Evolutionary conservation across 2,797 vertebrate genomes (phyloP).

Genomic region (Picus viridis): DNA sequence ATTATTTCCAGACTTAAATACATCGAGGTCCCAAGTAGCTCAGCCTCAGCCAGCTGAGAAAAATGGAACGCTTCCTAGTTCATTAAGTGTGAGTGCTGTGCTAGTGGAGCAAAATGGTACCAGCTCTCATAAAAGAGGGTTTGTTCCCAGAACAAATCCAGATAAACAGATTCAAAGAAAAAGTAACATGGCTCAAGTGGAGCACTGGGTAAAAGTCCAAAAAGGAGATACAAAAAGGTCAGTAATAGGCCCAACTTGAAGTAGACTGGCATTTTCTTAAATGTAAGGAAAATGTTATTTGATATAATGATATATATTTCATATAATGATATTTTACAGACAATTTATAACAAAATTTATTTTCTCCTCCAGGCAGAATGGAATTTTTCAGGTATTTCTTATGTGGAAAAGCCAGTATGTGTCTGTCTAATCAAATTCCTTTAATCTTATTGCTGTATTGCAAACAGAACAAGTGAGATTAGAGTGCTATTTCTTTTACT

Average conservation of each 20-base stretch:
- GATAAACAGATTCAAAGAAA: conserved; percentile 92
- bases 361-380: neutral
- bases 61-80: conserved; percentile 81
- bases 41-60: conserved; percentile 81
- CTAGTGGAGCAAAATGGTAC: conserved; percentile 90
- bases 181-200: conserved; percentile 90
- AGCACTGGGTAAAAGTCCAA: conserved; percentile 95
- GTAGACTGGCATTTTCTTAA: neutral
- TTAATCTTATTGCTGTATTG: neutral
- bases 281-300: neutral
- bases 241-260: conserved; percentile 34
- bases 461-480: neutral
- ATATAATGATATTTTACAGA: neutral
- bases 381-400: neutral
- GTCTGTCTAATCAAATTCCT: neutral
- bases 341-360: neutral
- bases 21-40: conserved; percentile 64
- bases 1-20: conserved; percentile 80
- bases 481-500: neutral
- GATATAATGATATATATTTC: no score
- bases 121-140: conserved; percentile 82
- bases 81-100: conserved; percentile 72
- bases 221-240: conserved; percentile 87
- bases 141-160: conserved; percentile 78
- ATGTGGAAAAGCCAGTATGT: neutral